phyloP scores from a whole-genome alignment of 2,888 invertebrate species.

The Melipona bicolor region DNA sequence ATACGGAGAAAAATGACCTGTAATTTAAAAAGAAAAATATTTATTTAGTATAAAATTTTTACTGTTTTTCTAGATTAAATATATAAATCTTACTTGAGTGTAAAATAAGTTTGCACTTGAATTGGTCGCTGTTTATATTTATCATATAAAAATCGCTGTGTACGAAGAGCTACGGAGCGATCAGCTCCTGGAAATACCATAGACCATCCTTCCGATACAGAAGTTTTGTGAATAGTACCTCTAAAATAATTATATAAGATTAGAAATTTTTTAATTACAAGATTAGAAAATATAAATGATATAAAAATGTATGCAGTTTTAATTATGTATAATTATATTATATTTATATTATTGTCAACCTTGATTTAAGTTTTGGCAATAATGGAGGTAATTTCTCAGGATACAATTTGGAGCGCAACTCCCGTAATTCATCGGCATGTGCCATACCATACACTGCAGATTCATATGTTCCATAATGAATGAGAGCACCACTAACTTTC shows the following conservation, averaged over 20 bases:
- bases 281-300: background rate
- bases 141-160: constrained; percentile 91
- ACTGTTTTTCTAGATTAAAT: constrained; percentile 6
- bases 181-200: constrained; percentile 94
- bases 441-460: constrained; percentile 93
- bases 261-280: no score
- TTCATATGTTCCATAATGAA: constrained; percentile 96
- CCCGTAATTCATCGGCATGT: constrained; percentile 87
- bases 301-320: background rate
- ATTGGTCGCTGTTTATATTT: constrained; percentile 89
- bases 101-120: constrained; percentile 92
- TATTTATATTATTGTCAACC: constrained; percentile 80
- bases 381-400: constrained; percentile 87
- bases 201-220: constrained; percentile 86
- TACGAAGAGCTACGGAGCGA: constrained; percentile 91
- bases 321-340: background rate
- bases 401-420: constrained; percentile 89
- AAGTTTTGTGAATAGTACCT: constrained; percentile 85
- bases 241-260: constrained; percentile 27
- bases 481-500: constrained; percentile 80
- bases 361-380: constrained; percentile 87
- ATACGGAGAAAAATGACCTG: constrained; percentile 85
- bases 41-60: background rate
- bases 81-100: constrained; percentile 79
- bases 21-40: constrained; percentile 57